Percentiles rank a stretch among this genome's conserved stretches.
Evolutionary conservation across 2,888 invertebrate genomes (phyloP).

Genomic region (Augochlorella aurata): DNA sequence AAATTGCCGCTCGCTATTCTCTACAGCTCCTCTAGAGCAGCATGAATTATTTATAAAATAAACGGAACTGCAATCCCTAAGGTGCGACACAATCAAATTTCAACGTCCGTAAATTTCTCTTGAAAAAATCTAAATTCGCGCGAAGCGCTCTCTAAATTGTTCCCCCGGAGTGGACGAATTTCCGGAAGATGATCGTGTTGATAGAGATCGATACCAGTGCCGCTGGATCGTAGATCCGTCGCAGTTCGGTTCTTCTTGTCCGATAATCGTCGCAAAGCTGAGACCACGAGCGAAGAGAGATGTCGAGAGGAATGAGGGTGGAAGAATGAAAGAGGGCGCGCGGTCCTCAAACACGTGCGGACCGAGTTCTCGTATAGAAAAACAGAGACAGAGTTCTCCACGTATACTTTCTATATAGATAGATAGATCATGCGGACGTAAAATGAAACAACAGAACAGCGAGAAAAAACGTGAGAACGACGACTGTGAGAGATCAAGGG

Average conservation of each 20-base stretch:
- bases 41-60: neutral
- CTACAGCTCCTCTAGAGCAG: neutral
- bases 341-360: conserved; percentile 38
- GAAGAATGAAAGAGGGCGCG: conserved; percentile 57
- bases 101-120: no score
- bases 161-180: neutral
- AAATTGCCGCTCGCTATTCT: neutral
- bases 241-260: neutral
- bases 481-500: conserved; percentile 4
- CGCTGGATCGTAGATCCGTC: neutral
- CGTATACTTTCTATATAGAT: neutral
- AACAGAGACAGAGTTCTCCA: neutral
- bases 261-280: conserved; percentile 15
- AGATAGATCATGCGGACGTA: conserved; percentile 19
- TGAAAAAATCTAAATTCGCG: no score
- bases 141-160: no score
- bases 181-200: neutral
- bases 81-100: neutral
- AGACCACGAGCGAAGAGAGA: conserved; percentile 45
- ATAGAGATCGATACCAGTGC: neutral
- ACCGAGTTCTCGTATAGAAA: neutral
- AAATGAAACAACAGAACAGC: conserved; percentile 19
- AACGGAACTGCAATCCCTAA: neutral
- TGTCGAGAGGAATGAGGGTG: conserved; percentile 44
- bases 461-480: conserved; percentile 28